These are phyloP conservation scores for Lepidocyrtoides sp. DNA, from an alignment of 2,888 invertebrate genomes.

Conservation along the genomic window DNA sequence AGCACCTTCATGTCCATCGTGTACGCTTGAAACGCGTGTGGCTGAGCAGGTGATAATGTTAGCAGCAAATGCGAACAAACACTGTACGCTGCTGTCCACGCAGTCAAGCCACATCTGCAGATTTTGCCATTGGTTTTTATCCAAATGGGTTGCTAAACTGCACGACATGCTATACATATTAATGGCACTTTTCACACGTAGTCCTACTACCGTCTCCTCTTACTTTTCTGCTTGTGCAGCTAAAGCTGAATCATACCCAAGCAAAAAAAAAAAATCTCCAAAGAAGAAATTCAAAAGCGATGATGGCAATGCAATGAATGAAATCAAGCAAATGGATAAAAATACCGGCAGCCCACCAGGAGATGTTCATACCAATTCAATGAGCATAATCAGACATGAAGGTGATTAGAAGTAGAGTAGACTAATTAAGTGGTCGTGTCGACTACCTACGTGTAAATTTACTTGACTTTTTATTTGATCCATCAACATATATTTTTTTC, in stretches of 20 bases:
- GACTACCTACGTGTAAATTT: background rate
- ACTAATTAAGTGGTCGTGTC: background rate
- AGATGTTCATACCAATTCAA: conserved; percentile 9
- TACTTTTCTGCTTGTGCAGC: too few relatives aligned
- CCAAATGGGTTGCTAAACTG: background rate
- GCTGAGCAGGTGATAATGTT: conserved; percentile 26
- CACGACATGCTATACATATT: conserved; percentile 40
- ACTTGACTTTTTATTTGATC: background rate
- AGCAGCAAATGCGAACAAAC: background rate
- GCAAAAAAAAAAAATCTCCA: background rate
- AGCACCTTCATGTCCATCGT: background rate
- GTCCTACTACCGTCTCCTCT: too few relatives aligned
- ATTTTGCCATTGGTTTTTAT: conserved; percentile 53
- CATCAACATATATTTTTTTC: background rate
- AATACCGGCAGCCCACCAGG: conserved; percentile 51
- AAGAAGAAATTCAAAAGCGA: background rate
- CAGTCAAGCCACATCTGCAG: background rate
- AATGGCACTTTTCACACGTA: conserved; percentile 1
- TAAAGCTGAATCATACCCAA: too few relatives aligned
- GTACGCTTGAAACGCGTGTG: background rate
- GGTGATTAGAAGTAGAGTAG: background rate
- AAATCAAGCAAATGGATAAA: conserved; percentile 55
- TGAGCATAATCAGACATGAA: background rate
- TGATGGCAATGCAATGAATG: conserved; percentile 37
- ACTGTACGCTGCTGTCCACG: background rate